These are phyloP conservation scores for Heliconius ethilla DNA, from an alignment of 2,888 invertebrate species.

Conservation along the genomic window DNA sequence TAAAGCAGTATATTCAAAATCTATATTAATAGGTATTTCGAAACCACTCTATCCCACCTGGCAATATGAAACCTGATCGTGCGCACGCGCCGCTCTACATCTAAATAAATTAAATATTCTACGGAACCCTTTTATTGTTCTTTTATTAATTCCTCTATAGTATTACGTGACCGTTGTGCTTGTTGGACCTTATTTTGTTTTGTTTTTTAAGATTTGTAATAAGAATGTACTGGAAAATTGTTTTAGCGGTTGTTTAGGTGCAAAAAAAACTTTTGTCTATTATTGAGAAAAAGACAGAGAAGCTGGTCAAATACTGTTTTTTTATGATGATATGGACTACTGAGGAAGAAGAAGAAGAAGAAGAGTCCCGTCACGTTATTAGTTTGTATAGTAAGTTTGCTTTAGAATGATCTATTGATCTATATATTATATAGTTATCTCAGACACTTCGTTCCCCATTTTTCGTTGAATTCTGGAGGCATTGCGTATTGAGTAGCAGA, in stretches of 20 bases:
- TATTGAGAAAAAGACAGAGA: background rate
- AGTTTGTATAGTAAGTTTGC: no score
- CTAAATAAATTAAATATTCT: constrained; percentile 53
- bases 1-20: constrained; percentile 19
- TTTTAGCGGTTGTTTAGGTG: background rate
- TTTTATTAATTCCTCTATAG: constrained; percentile 49
- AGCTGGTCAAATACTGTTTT: no score
- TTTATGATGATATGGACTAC: no score
- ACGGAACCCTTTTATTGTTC: constrained; percentile 52
- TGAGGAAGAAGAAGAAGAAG: no score
- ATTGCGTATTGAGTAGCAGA: no score
- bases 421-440: no score
- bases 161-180: constrained; percentile 27
- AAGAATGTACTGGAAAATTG: background rate
- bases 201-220: background rate
- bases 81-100: constrained; percentile 56
- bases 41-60: constrained; percentile 50
- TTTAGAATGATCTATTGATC: no score
- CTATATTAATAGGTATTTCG: constrained; percentile 28
- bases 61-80: constrained; percentile 51
- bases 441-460: no score
- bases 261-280: background rate
- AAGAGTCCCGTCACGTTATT: no score
- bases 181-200: background rate
- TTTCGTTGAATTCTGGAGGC: no score